These are phyloP conservation scores for Dione juno DNA, from an alignment of 2,888 invertebrate genomes.

Conservation along the genomic window DNA sequence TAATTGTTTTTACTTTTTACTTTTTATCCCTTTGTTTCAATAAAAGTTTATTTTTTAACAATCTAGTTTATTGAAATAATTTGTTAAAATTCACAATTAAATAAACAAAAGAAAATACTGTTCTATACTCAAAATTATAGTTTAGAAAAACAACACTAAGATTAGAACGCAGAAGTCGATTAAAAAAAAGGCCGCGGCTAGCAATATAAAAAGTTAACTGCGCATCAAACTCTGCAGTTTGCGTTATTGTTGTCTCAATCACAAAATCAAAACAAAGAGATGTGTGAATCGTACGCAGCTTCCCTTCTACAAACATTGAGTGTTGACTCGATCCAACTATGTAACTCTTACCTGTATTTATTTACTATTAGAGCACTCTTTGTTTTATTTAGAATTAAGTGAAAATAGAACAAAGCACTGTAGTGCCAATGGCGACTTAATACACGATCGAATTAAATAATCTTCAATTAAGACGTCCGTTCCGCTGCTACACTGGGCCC, in stretches of 20 bases:
- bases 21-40: too few relatives aligned
- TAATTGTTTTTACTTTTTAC: too few relatives aligned
- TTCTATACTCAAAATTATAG: neutral
- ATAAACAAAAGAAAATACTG: neutral
- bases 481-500: neutral
- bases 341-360: constrained; percentile 18
- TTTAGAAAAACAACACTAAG: neutral
- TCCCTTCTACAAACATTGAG: neutral
- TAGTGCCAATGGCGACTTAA: neutral
- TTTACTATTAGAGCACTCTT: neutral
- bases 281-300: too few relatives aligned
- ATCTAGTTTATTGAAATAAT: too few relatives aligned
- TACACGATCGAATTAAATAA: neutral
- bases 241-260: neutral
- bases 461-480: constrained; percentile 3
- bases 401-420: constrained; percentile 1
- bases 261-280: constrained; percentile 9
- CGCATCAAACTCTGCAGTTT: constrained; percentile 15
- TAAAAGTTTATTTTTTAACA: too few relatives aligned
- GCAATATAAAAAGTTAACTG: neutral
- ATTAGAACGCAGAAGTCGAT: neutral
- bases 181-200: too few relatives aligned
- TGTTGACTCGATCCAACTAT: too few relatives aligned
- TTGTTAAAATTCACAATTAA: neutral
- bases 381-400: neutral